Base-by-base conservation (phyloP, 2,113 vertebrate genomes). In the Coracopsis vasa region DNA sequence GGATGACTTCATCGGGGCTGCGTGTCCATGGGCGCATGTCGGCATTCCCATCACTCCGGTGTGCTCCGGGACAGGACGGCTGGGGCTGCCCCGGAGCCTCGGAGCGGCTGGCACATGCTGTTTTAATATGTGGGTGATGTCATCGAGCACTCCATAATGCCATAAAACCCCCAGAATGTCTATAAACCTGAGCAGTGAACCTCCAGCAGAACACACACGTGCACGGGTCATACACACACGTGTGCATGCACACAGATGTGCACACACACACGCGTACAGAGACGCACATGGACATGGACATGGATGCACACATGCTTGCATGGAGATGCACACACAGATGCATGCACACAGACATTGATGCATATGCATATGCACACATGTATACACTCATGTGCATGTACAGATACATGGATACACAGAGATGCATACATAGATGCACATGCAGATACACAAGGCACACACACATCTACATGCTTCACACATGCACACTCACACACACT, bases 161-260 rank as follows among this genome's bases (percentile, higher is more conserved):
- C 29, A 16, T 97, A 90, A 96, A 95, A 78, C 83, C 87, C 10
- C 10, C 96, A 92, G 94, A 92, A 71, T 33, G 0, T 64, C 96
- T 66, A 92, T 96, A 97, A 97, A 97, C 82, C 93, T 75, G 94
- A 56, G 16, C 85, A 1, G 24, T 1, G 58, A 90, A n/a, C 95
- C 87, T 86, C 69, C 72, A 39, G 92, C 54, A 54, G 93, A 92
- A 84, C 81, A 90, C 94, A 96, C 95, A 65, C 86, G 11, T 8
- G 31, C 73, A 44, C 1, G 6, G 4, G 27, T 4, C 9, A 13
- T 11, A n/a, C 39, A 19, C 18, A 13, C 19, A 12, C 23, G 18
- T 11, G 6, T 11, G 6, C 39, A 14, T 1, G 35, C 24, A 2
- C 44, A 20, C 10, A 5, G 9, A 14, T 10, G 7, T 4, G 10